Evolutionary conservation across 2,888 invertebrate genomes (phyloP).

Genomic region (Ochropacha duplaris): DNA sequence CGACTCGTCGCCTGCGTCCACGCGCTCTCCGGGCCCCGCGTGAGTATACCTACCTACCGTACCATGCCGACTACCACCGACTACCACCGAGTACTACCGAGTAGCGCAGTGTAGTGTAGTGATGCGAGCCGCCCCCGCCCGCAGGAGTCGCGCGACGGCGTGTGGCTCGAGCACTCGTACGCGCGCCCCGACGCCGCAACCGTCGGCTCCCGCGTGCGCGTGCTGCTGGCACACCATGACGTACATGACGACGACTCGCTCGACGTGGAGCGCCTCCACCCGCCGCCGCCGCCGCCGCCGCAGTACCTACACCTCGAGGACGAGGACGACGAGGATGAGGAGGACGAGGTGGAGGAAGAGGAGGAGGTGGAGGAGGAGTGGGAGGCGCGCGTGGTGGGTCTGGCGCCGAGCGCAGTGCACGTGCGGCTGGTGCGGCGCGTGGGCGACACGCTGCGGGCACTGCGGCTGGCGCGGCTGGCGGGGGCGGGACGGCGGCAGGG

Average conservation of each 20-base stretch:
- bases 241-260: slow-evolving; percentile 11
- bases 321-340: slow-evolving; percentile 17
- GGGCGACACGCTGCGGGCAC: slow-evolving; percentile 35
- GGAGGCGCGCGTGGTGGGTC: slow-evolving; percentile 44
- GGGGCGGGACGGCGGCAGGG: slow-evolving; percentile 22
- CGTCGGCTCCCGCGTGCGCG: slow-evolving; percentile 14
- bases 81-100: too few species aligned
- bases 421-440: slow-evolving; percentile 44
- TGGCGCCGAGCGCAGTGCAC: slow-evolving; percentile 47
- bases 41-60: slow-evolving; percentile 25
- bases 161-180: slow-evolving; percentile 35
- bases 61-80: too few species aligned
- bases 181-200: slow-evolving; percentile 23
- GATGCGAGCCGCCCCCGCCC: too few species aligned
- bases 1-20: slow-evolving; percentile 64
- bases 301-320: slow-evolving; percentile 13
- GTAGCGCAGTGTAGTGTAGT: too few species aligned
- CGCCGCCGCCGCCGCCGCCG: slow-evolving; percentile 19
- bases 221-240: slow-evolving; percentile 13
- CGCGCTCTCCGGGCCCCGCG: slow-evolving; percentile 44
- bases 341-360: slow-evolving; percentile 4
- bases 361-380: slow-evolving; percentile 36
- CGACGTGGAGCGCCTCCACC: slow-evolving; percentile 21
- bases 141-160: slow-evolving; percentile 29
- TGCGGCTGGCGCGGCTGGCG: slow-evolving; percentile 46